Evolutionary conservation across 2,888 invertebrate species (phyloP).

Genomic region (Lithodes maja): DNA sequence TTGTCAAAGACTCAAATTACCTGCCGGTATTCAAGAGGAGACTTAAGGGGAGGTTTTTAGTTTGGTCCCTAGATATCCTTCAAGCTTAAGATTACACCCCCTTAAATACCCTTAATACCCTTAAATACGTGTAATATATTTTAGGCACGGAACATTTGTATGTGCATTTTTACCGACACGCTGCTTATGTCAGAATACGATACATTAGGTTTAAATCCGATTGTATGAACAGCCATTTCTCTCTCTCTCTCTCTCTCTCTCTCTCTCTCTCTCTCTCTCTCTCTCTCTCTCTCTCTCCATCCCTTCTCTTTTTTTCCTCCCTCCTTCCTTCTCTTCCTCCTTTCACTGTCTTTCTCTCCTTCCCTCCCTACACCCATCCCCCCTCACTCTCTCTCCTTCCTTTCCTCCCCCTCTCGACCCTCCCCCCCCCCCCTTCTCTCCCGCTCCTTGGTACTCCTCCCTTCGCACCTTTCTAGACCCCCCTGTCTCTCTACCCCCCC

Average conservation of each 20-base stretch:
- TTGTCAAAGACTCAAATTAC: too few relatives aligned
- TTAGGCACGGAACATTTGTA: too few relatives aligned
- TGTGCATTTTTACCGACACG: too few relatives aligned
- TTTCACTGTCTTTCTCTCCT: not conserved
- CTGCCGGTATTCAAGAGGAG: too few relatives aligned
- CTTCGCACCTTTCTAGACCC: not conserved
- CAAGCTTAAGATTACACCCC: too few relatives aligned
- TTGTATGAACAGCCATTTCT: too few relatives aligned
- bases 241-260: conserved; percentile 17
- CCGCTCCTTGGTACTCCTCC: not conserved
- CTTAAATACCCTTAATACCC: too few relatives aligned
- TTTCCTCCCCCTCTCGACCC: not conserved
- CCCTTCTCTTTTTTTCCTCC: not conserved
- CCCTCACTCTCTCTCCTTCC: not conserved
- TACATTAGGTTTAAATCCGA: too few relatives aligned
- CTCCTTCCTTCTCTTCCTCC: conserved; percentile 8
- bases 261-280: not conserved
- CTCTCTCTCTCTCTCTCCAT: not conserved
- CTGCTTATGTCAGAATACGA: too few relatives aligned
- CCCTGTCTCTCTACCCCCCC: not conserved
- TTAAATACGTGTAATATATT: too few relatives aligned
- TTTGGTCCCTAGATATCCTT: too few relatives aligned
- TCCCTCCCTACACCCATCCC: not conserved
- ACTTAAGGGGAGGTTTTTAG: too few relatives aligned
- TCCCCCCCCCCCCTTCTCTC: not conserved